These are phyloP conservation scores for Sipha maydis DNA, from an alignment of 2,888 invertebrate genomes.

Conservation along the genomic window DNA sequence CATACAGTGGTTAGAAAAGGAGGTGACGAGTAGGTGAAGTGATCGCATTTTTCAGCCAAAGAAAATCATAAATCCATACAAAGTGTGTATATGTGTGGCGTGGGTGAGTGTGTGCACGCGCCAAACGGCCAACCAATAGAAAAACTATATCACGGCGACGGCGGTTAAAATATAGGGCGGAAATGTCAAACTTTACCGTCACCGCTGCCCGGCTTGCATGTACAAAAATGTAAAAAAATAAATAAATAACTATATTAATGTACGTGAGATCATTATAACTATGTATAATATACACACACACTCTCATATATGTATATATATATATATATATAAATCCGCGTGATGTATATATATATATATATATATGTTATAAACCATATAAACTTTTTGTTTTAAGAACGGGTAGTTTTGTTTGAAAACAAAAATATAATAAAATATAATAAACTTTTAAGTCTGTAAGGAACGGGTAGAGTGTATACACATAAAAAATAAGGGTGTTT, in stretches of 20 bases:
- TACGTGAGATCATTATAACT: neutral
- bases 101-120: neutral
- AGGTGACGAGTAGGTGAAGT: no score
- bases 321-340: no score
- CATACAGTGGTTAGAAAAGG: neutral
- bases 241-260: neutral
- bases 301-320: no score
- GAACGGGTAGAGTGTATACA: neutral
- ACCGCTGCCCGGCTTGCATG: neutral
- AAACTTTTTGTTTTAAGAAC: neutral
- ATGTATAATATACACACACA: neutral
- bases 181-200: conserved; percentile 13
- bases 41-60: neutral
- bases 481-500: neutral
- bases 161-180: neutral
- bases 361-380: no score
- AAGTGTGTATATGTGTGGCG: neutral
- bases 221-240: neutral
- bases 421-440: neutral
- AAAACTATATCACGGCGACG: neutral
- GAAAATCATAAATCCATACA: conserved; percentile 34
- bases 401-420: neutral
- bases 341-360: no score
- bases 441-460: neutral
- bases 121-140: neutral